Percentiles rank a stretch among this genome's conserved stretches.
These are phyloP conservation scores for Parnassius glacialis DNA, from an alignment of 2,888 invertebrate species.

Conservation along the genomic window DNA sequence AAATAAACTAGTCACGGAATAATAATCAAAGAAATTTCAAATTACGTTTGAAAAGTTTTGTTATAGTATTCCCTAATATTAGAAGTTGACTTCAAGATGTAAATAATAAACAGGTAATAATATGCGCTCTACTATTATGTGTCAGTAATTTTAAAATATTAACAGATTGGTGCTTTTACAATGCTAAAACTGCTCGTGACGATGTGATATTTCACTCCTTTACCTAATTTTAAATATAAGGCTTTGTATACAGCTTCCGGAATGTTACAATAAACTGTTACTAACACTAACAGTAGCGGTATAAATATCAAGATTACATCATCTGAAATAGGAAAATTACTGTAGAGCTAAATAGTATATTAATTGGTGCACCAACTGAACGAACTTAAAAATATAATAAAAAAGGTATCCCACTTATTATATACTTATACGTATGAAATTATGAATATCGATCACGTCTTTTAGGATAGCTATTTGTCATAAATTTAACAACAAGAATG, in stretches of 20 bases:
- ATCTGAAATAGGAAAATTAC: slow-evolving; percentile 32
- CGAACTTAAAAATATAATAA: slow-evolving; percentile 10
- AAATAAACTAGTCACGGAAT: slow-evolving; percentile 70
- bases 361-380: slow-evolving; percentile 41
- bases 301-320: slow-evolving; percentile 29
- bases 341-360: slow-evolving; percentile 28
- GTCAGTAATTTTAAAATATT: slow-evolving; percentile 53
- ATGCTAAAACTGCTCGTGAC: slow-evolving; percentile 58
- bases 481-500: slow-evolving; percentile 18
- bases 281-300: slow-evolving; percentile 67
- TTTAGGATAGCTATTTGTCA: slow-evolving; percentile 13
- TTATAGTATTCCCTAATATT: slow-evolving; percentile 21
- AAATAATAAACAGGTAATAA: slow-evolving; percentile 58
- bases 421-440: neutral
- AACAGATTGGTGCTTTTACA: slow-evolving; percentile 70
- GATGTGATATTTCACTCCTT: slow-evolving; percentile 66
- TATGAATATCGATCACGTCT: slow-evolving; percentile 16
- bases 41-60: slow-evolving; percentile 28
- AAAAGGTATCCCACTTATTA: slow-evolving; percentile 8
- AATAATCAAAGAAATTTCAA: slow-evolving; percentile 35
- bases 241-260: slow-evolving; percentile 81
- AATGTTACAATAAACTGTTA: slow-evolving; percentile 77
- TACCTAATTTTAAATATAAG: slow-evolving; percentile 53
- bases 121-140: slow-evolving; percentile 39
- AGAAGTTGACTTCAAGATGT: slow-evolving; percentile 45